phyloP scores from a whole-genome alignment of 2,113 vertebrate species.

The Podiceps cristatus region DNA sequence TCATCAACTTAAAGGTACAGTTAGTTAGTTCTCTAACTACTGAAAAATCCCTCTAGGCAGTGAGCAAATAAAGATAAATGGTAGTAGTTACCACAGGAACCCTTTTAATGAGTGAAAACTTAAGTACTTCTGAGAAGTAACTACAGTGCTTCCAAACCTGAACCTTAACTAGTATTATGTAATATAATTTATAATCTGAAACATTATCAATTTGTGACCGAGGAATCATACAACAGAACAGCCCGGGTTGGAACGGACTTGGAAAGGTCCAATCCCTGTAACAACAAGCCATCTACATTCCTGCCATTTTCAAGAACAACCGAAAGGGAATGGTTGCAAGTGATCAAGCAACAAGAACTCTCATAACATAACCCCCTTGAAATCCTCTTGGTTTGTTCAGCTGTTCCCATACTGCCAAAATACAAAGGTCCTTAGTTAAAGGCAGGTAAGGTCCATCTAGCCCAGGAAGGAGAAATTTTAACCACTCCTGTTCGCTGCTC shows the following conservation, averaged over 20 bases:
- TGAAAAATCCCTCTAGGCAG: constrained; percentile 3
- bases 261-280: no score
- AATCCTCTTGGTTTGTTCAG: not conserved
- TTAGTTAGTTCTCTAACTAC: constrained; percentile 26
- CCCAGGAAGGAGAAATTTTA: not conserved
- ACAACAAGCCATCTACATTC: not conserved
- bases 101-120: not conserved
- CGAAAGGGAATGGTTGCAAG: not conserved
- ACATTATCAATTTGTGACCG: not conserved
- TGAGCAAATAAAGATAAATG: constrained; percentile 22
- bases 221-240: not conserved
- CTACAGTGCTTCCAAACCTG: not conserved
- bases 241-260: no score
- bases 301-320: not conserved
- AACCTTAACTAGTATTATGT: not conserved
- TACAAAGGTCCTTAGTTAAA: not conserved
- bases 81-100: not conserved
- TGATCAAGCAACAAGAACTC: not conserved
- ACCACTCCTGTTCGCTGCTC: no score
- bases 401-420: not conserved
- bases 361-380: not conserved
- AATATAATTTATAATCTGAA: not conserved
- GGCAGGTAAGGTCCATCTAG: not conserved
- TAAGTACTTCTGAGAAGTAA: not conserved
- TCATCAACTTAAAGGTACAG: constrained; percentile 4